phyloP scores from a whole-genome alignment of 2,113 vertebrate genomes.

The Sceloporus undulatus region DNA sequence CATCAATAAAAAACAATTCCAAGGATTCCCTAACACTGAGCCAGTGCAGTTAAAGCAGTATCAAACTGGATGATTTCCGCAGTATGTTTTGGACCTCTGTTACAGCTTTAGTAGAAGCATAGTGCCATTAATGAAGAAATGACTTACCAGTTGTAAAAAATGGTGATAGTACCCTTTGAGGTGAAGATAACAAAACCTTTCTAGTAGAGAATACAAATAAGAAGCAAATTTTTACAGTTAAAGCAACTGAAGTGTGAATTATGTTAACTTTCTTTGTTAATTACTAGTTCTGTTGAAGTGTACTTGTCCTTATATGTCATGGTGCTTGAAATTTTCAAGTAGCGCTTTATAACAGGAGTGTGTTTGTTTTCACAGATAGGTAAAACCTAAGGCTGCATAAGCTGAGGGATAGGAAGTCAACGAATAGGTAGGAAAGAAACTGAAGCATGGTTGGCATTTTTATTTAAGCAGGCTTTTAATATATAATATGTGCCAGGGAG shows the following conservation, averaged over 20 bases:
- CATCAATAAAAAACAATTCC: no score
- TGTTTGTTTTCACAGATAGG: conserved; percentile 19
- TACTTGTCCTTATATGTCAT: accelerated
- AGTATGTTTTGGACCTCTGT: neutral
- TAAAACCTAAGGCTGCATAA: conserved; percentile 22
- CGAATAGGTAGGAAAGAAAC: neutral
- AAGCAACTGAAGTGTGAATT: conserved; percentile 59
- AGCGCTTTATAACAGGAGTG: neutral
- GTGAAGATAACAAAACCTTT: conserved; percentile 58
- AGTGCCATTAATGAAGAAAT: conserved; percentile 60
- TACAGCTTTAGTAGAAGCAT: conserved; percentile 47
- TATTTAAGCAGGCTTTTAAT: no score
- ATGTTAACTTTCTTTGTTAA: conserved; percentile 47
- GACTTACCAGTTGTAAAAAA: conserved; percentile 74
- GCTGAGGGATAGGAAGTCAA: neutral
- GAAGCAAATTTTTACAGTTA: conserved; percentile 61
- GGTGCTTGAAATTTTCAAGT: neutral
- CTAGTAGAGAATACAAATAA: conserved; percentile 61
- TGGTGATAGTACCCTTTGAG: conserved; percentile 50
- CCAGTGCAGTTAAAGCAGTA: no score
- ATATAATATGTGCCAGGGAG: no score
- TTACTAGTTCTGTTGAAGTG: conserved; percentile 37
- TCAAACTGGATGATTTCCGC: no score
- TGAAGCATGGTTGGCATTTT: conserved; percentile 18
- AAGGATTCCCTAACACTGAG: no score